Evolutionary conservation across 2,113 vertebrate genomes (phyloP).

Genomic region (Rhombomys opimus): DNA sequence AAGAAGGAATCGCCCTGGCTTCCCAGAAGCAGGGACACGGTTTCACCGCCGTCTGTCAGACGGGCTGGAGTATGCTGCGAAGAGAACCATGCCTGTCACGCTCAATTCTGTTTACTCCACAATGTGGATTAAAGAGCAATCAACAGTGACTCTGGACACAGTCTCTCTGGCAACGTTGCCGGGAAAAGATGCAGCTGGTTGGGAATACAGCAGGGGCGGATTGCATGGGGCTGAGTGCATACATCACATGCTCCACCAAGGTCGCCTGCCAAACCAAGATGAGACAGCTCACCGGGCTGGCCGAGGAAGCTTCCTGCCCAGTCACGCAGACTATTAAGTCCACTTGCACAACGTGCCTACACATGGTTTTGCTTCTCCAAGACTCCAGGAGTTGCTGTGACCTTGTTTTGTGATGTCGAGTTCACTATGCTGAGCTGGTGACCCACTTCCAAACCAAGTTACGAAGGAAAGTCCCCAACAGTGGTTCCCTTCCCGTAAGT

Average conservation of each 20-base stretch:
- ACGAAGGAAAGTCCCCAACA: neutral
- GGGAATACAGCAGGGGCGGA: neutral
- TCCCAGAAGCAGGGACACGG: neutral
- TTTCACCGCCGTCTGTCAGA: neutral
- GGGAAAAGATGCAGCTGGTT: conserved; percentile 27
- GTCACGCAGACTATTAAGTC: neutral
- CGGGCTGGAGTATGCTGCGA: neutral
- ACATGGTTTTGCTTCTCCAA: neutral
- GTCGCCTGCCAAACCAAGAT: neutral
- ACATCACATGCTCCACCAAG: neutral
- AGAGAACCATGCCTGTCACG: neutral
- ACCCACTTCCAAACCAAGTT: conserved; percentile 23
- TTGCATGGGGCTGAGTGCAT: neutral
- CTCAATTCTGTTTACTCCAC: neutral
- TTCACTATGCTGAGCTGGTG: conserved; percentile 10
- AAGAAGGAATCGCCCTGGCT: neutral
- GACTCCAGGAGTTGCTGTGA: neutral
- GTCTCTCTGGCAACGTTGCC: neutral
- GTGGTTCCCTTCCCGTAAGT: neutral
- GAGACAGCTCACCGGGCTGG: neutral
- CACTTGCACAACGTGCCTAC: neutral
- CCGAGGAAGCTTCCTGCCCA: neutral
- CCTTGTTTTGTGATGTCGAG: neutral
- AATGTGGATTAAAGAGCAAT: neutral
- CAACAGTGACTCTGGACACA: neutral